Conservation (phyloP, 2,888 invertebrate genomes). For the Encarsia formosa region DNA sequence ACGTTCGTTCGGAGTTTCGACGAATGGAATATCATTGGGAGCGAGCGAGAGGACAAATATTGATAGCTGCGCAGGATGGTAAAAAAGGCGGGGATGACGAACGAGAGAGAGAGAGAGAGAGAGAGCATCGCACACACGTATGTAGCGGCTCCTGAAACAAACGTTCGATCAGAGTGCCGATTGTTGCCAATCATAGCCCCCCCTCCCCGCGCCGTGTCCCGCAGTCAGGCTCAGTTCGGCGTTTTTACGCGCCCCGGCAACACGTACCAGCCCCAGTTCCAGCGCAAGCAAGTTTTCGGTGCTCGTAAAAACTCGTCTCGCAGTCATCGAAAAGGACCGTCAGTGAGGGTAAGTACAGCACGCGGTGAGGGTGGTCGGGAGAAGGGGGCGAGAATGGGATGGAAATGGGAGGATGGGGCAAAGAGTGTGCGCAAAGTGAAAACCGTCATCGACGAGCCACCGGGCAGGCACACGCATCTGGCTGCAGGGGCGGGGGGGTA, state of each 20-base stretch:
- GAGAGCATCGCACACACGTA: conserved; percentile 6
- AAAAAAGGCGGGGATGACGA: conserved; percentile 11
- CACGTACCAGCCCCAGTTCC: conserved; percentile 13
- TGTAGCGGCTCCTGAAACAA: conserved; percentile 43
- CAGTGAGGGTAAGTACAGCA: no score
- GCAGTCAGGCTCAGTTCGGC: conserved; percentile 49
- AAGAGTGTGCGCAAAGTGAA: conserved; percentile 15
- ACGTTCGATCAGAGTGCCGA: conserved; percentile 51
- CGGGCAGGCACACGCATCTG: conserved; percentile 12
- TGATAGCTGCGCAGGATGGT: conserved; percentile 21
- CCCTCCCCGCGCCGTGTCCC: conserved; percentile 42
- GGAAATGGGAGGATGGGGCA: not conserved
- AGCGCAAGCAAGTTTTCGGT: not conserved
- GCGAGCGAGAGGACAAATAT: conserved; percentile 26
- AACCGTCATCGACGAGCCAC: conserved; percentile 17
- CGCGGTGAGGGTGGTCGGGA: no score
- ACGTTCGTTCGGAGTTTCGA: conserved; percentile 22
- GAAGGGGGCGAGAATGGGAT: no score
- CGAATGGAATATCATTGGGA: conserved; percentile 25
- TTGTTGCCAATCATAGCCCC: conserved; percentile 51
- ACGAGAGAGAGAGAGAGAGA: conserved; percentile 10
- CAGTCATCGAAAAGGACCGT: no score
- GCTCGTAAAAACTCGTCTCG: not conserved
- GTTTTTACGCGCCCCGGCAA: conserved; percentile 48
- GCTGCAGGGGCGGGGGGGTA: conserved; percentile 17